Percentiles rank a stretch among this genome's conserved stretches.
Evolutionary conservation across 2,797 vertebrate genomes (phyloP).

Genomic region (Rallus crepitans): DNA sequence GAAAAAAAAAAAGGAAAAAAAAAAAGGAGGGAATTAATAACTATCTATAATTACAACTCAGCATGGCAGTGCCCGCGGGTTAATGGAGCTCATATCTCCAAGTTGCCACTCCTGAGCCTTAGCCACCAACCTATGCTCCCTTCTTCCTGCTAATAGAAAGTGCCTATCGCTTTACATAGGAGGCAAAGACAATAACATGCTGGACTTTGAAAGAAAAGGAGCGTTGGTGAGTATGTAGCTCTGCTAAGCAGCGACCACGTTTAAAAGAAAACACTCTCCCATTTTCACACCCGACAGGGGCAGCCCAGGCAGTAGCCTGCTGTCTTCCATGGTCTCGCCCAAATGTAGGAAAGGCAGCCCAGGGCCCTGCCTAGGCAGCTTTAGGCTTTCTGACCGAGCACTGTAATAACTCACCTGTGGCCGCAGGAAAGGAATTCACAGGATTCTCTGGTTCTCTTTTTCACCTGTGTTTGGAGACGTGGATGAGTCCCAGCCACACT

Average conservation of each 20-base stretch:
- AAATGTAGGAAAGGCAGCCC: accelerated
- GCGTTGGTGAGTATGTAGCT: accelerated
- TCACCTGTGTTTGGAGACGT: neutral
- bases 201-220: conserved; percentile 1
- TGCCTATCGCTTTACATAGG: neutral
- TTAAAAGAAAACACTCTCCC: neutral
- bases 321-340: neutral
- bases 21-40: neutral
- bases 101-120: neutral
- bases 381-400: neutral
- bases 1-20: neutral
- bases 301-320: neutral
- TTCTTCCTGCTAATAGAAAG: neutral
- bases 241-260: neutral
- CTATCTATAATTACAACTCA: neutral
- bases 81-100: neutral
- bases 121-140: neutral
- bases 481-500: neutral
- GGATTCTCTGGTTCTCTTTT: conserved; percentile 22
- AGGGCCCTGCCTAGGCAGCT: neutral
- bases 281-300: neutral
- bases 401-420: neutral
- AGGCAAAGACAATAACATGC: neutral
- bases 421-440: conserved; percentile 7
- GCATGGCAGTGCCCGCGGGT: accelerated